Evolutionary conservation across 1,140 invertebrate species (phyloP).

Genomic region (Leptestheria dahalacensis): DNA sequence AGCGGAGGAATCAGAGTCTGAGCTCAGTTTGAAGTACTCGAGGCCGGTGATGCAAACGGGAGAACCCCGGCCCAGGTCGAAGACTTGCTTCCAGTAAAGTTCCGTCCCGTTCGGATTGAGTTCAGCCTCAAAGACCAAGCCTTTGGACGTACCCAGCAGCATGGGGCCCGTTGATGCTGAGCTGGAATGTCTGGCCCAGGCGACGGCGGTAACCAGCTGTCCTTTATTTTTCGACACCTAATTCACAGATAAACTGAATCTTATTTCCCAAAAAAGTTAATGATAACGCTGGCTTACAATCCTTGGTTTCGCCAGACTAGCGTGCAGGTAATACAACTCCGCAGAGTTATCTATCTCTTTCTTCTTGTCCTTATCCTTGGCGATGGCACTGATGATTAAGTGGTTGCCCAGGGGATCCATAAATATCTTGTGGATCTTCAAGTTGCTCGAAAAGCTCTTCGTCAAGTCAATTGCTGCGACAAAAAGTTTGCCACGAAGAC

Average conservation of each 20-base stretch:
- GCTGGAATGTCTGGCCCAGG: constrained; percentile 63
- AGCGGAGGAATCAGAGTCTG: constrained; percentile 50
- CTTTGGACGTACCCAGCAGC: constrained; percentile 74
- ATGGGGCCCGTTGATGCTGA: constrained; percentile 54
- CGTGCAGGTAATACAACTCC: constrained; percentile 64
- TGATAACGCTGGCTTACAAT: constrained; percentile 27
- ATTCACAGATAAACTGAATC: constrained; percentile 18
- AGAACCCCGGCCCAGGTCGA: constrained; percentile 61
- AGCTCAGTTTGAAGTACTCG: constrained; percentile 55
- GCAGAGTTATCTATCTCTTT: constrained; percentile 26
- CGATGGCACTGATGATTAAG: constrained; percentile 54
- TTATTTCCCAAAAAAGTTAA: constrained; percentile 3
- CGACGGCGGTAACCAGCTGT: constrained; percentile 77
- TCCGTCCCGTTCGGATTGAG: constrained; percentile 57
- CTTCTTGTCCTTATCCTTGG: constrained; percentile 41
- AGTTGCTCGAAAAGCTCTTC: constrained; percentile 33
- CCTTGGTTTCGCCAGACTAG: constrained; percentile 46
- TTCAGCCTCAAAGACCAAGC: constrained; percentile 82
- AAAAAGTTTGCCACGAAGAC: no score
- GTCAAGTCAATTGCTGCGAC: constrained; percentile 29
- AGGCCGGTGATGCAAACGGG: constrained; percentile 69
- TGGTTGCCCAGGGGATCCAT: constrained; percentile 76
- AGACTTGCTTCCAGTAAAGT: constrained; percentile 79
- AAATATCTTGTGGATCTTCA: constrained; percentile 54
- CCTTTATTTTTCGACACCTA: constrained; percentile 49